Base-by-base conservation (phyloP, 2,888 invertebrate species). In the Caenorhabditis parvicauda region DNA sequence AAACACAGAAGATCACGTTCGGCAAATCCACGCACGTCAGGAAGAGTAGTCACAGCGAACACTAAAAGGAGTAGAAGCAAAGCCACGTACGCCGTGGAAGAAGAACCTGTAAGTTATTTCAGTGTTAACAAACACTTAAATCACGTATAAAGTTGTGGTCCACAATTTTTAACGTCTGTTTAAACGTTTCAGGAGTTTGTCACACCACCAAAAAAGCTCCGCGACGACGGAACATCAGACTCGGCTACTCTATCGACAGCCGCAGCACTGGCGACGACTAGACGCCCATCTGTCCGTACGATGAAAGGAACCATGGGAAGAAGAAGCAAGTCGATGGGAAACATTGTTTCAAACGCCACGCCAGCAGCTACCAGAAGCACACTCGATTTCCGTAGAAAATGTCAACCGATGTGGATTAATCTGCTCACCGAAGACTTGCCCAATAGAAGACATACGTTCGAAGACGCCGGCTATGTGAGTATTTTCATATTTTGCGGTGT, bases 11-110 rank as follows among this genome's bases (percentile, higher is more conserved):
- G 62, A 17, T 47, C 47, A 21, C 42, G 54, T 7, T 58, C 62
- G 14, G 54, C 57, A 3, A 51, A 54, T 19, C 56, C 56, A 1
- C 50, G 27, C 9, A 27, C 27, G 2, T 12, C 27, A 14, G 19
- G 54, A 3, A 41, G 38, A n/a, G 37, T 38, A 21, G 52, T 45
- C 1, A 48, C 50, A 9, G 37, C 42, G 12, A 61, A 61, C 24
- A 50, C 61, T 14, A 62, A 62, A n/a, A 42, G 62, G 32, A 62
- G 62, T 37, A 50, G 62, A 43, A 62, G 62, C 19, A 50, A 58
- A 7, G 62, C 54, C 3, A 56, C 57, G 57, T 50, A 56, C 1
- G 50, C 61, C 3, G 57, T 61, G 38, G 57, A 61, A 7, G 61
- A 61, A 35, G 61, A 61, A 24, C 57, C 61, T 17, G 60, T 60